These are phyloP conservation scores for Semotilus atromaculatus DNA, from an alignment of 2,797 vertebrate species.

Conservation along the genomic window DNA sequence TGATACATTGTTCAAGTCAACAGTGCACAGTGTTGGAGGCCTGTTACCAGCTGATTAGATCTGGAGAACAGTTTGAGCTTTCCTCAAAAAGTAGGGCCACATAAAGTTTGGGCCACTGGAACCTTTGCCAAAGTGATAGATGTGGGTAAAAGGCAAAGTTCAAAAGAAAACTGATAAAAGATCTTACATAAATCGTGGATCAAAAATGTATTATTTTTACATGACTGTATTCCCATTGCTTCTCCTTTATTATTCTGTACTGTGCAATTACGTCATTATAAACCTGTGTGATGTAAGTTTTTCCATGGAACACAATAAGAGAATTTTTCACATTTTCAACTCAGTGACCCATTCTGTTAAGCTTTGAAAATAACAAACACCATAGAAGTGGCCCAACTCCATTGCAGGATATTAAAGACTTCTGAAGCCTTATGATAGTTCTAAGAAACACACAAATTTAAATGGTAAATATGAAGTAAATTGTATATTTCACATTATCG, in stretches of 20 bases:
- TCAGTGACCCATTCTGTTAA: neutral
- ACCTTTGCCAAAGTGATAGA: slow-evolving; percentile 17
- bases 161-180: slow-evolving; percentile 4
- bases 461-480: neutral
- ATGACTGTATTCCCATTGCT: neutral
- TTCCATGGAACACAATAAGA: neutral
- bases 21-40: slow-evolving; percentile 30
- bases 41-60: slow-evolving; percentile 33
- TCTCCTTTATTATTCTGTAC: neutral
- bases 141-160: slow-evolving; percentile 17
- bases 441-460: neutral
- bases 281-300: neutral
- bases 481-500: neutral
- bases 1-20: slow-evolving; percentile 51
- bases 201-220: neutral
- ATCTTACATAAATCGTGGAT: neutral
- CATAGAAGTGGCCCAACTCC: neutral
- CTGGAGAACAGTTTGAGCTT: slow-evolving; percentile 17
- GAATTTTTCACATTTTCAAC: neutral
- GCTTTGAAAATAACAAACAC: neutral
- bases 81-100: slow-evolving; percentile 11
- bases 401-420: neutral
- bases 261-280: neutral
- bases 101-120: slow-evolving; percentile 3
- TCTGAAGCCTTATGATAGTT: neutral